These are phyloP conservation scores for Drusus annulatus DNA, from an alignment of 1,140 invertebrate species.

Conservation along the genomic window DNA sequence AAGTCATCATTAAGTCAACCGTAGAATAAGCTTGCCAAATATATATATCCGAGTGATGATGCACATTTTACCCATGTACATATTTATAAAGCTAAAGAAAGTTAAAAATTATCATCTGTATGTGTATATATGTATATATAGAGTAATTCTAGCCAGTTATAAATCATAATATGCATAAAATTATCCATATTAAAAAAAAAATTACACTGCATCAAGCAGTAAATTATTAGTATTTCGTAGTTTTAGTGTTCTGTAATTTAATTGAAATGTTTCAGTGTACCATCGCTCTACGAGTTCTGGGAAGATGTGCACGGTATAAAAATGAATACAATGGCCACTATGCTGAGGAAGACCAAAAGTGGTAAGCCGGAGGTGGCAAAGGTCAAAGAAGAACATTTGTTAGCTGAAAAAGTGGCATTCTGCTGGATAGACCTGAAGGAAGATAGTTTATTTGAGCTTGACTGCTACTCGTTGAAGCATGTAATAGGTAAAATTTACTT, in stretches of 20 bases:
- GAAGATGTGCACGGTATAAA: constrained; percentile 72
- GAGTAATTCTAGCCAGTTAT: no score
- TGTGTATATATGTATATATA: not conserved
- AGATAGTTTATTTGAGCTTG: constrained; percentile 69
- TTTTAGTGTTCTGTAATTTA: no score
- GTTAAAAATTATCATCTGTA: not conserved
- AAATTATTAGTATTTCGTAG: not conserved
- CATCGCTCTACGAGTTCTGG: constrained; percentile 76
- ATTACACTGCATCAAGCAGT: no score
- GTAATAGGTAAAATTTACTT: constrained; percentile 63
- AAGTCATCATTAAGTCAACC: no score
- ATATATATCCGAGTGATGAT: no score
- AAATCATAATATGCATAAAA: no score
- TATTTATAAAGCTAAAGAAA: not conserved
- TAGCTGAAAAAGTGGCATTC: constrained; percentile 71
- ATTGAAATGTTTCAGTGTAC: constrained; percentile 68
- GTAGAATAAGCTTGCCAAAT: no score
- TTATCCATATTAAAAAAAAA: no score
- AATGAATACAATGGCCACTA: constrained; percentile 71
- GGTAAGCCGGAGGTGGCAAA: constrained; percentile 73
- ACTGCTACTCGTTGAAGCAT: constrained; percentile 64
- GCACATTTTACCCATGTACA: no score
- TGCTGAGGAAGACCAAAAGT: constrained; percentile 69
- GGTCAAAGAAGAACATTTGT: constrained; percentile 68
- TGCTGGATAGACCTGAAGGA: constrained; percentile 75